A percentile compares a stretch with the other conserved stretches of the same genome.
Conservation (phyloP, 2,888 invertebrate genomes). For the Orthonevra nobilis region DNA sequence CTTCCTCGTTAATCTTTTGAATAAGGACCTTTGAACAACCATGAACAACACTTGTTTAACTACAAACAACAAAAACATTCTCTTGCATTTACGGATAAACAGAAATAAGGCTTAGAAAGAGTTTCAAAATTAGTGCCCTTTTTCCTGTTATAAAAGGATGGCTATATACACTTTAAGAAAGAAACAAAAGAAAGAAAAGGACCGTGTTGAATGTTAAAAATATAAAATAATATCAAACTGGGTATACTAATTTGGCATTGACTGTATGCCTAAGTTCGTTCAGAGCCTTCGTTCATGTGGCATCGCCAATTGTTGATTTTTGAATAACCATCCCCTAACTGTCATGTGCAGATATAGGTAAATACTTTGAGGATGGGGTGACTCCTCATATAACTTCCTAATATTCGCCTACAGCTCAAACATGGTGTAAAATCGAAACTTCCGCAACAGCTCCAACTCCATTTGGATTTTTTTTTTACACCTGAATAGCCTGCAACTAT, state of each 20-base stretch:
- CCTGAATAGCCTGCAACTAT: conserved; percentile 44
- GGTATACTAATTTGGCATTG: background rate
- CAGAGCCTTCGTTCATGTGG: conserved; percentile 24
- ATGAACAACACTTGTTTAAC: no score
- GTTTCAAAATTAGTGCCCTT: no score
- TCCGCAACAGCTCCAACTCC: conserved; percentile 49
- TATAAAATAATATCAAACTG: conserved; percentile 1
- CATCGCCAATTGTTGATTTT: conserved; percentile 60
- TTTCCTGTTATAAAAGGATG: no score
- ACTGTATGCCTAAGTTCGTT: conserved; percentile 20
- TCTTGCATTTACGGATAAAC: no score
- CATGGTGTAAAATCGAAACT: conserved; percentile 66
- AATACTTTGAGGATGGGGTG: conserved; percentile 9
- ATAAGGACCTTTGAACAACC: no score
- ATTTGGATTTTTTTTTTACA: conserved; percentile 51
- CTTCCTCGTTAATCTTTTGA: no score
- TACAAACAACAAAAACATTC: no score
- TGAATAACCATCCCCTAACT: conserved; percentile 54
- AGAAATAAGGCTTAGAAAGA: no score
- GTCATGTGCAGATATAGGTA: conserved; percentile 24
- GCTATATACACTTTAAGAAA: no score
- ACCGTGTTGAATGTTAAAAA: no score
- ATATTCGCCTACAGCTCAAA: conserved; percentile 29
- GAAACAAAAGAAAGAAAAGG: no score
- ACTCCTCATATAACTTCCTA: background rate